These are phyloP conservation scores for Gadus chalcogrammus DNA, from an alignment of 2,113 vertebrate species.

Conservation along the genomic window DNA sequence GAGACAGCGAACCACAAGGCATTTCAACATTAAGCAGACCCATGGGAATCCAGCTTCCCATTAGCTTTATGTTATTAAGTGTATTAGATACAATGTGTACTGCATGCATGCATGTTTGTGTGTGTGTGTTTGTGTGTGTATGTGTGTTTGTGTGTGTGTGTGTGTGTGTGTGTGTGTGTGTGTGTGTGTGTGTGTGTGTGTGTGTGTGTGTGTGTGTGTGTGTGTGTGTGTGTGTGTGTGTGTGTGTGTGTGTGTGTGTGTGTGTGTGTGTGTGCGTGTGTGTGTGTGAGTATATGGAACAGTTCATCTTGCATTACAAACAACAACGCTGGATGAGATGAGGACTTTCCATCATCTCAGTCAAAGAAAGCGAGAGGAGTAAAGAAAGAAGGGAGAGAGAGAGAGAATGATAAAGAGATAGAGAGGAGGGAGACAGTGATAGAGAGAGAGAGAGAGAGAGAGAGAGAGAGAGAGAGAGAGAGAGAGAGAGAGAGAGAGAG, in stretches of 20 bases:
- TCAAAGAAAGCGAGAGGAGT: conserved; percentile 4
- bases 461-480: too few relatives aligned
- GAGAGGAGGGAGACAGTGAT: too few relatives aligned
- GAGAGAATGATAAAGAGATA: too few relatives aligned
- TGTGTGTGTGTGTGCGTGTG: background rate
- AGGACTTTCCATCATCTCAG: background rate
- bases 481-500: too few relatives aligned
- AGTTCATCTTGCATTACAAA: too few relatives aligned
- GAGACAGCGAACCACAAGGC: conserved; percentile 49
- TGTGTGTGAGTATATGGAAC: too few relatives aligned
- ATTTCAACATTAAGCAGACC: conserved; percentile 50
- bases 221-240: too few relatives aligned
- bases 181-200: too few relatives aligned
- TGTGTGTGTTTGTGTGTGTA: background rate
- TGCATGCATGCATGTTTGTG: background rate
- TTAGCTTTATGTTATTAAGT: conserved; percentile 40
- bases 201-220: background rate
- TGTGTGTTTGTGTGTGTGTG: too few relatives aligned
- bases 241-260: too few relatives aligned
- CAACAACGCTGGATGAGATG: background rate
- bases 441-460: too few relatives aligned
- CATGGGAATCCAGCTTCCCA: conserved; percentile 33
- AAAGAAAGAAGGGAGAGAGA: background rate
- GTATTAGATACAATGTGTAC: background rate
- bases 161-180: too few relatives aligned